phyloP scores from a whole-genome alignment of 2,113 vertebrate species.

The Odontophorus gujanensis region DNA sequence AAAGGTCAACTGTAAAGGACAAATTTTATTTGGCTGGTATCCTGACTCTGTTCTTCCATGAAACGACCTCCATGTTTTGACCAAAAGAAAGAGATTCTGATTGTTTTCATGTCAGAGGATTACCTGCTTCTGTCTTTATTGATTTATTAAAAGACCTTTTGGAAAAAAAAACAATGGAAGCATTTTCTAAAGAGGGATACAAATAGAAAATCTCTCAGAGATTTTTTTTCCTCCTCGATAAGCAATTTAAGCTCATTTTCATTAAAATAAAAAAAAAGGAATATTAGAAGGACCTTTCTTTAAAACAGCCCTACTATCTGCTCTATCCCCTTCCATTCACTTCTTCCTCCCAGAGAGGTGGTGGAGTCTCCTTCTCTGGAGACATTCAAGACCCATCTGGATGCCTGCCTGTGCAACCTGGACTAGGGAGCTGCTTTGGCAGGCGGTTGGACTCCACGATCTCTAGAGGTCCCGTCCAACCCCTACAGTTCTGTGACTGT shows the following conservation, averaged over 20 bases:
- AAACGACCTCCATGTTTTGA: neutral
- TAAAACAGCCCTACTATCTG: neutral
- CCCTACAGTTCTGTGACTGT: too few species aligned
- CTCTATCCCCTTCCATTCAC: neutral
- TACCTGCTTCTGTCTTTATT: neutral
- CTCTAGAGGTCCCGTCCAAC: too few species aligned
- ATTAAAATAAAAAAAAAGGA: neutral
- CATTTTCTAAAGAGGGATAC: neutral
- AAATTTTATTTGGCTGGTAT: conserved; percentile 34
- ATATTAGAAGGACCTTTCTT: neutral
- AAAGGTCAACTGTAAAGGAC: conserved; percentile 62
- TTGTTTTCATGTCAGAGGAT: conserved; percentile 31
- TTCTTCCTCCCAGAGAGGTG: too few species aligned
- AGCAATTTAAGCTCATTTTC: neutral
- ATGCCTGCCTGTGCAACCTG: too few species aligned
- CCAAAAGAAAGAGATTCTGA: conserved; percentile 32
- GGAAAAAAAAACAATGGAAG: neutral
- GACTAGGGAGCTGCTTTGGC: too few species aligned
- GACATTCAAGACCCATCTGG: too few species aligned
- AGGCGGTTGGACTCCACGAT: too few species aligned
- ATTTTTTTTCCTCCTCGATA: neutral
- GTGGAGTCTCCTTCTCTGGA: too few species aligned
- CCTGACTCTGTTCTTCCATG: neutral
- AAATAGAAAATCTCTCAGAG: neutral
- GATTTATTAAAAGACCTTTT: conserved; percentile 23